Evolutionary conservation across 2,113 vertebrate genomes (phyloP).

Genomic region (Periophthalmus modestus): DNA sequence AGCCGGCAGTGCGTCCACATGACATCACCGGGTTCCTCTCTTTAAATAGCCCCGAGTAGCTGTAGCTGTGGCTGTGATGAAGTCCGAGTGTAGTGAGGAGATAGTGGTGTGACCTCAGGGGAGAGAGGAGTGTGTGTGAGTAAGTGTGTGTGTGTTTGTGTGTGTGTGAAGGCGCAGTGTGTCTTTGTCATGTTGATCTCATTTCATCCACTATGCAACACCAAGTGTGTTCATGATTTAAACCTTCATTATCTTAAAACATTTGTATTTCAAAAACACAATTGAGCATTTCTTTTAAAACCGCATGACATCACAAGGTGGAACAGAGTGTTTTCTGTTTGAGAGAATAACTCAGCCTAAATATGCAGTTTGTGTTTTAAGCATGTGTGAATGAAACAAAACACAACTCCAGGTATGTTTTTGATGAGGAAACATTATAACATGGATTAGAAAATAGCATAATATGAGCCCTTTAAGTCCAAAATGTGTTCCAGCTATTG

Average conservation of each 20-base stretch:
- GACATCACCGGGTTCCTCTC: constrained; percentile 57
- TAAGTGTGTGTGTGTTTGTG: constrained; percentile 4
- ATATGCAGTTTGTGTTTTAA: too few relatives aligned
- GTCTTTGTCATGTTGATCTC: not conserved
- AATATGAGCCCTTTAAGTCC: too few relatives aligned
- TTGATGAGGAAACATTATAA: too few relatives aligned
- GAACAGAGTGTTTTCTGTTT: too few relatives aligned
- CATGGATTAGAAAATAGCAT: too few relatives aligned
- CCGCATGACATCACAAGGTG: too few relatives aligned
- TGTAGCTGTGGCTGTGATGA: constrained; percentile 40
- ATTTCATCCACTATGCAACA: not conserved
- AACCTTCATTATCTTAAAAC: not conserved
- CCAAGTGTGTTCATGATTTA: not conserved
- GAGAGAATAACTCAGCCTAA: too few relatives aligned
- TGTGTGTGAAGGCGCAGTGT: constrained; percentile 12
- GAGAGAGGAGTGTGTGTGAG: not conserved
- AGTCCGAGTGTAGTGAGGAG: constrained; percentile 46
- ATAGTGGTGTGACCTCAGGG: constrained; percentile 31
- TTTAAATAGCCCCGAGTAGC: constrained; percentile 69
- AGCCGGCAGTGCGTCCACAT: constrained; percentile 26
- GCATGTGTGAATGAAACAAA: too few relatives aligned
- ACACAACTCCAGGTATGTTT: too few relatives aligned
- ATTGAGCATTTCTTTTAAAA: too few relatives aligned
- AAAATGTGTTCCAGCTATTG: too few relatives aligned
- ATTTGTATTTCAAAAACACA: too few relatives aligned